phyloP scores from a whole-genome alignment of 2,888 invertebrate genomes.

The Seira musarum region DNA sequence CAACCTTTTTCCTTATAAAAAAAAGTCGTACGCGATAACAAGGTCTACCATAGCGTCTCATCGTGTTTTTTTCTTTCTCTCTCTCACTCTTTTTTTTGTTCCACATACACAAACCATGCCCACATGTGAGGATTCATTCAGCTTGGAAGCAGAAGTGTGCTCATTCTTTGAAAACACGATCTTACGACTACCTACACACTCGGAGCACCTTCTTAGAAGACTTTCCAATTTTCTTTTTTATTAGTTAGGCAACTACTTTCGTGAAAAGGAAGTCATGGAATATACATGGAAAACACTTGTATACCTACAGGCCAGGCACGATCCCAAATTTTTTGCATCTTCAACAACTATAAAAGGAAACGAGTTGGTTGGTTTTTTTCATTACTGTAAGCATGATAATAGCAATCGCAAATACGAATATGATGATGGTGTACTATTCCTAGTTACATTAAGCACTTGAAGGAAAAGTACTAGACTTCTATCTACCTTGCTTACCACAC shows the following conservation, averaged over 20 bases:
- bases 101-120: slow-evolving; percentile 12
- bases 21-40: no score
- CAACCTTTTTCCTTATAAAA: no score
- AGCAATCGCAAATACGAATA: no score
- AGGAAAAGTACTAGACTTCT: no score
- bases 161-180: background rate
- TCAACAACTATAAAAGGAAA: background rate
- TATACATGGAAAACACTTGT: background rate
- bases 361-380: background rate
- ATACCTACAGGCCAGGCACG: background rate
- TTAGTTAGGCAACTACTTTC: slow-evolving; percentile 36
- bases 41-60: slow-evolving; percentile 18
- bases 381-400: background rate
- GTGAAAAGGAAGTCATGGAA: slow-evolving; percentile 8
- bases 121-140: no score
- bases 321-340: background rate
- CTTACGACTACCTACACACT: background rate
- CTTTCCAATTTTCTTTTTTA: slow-evolving; percentile 51
- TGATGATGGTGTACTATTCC: background rate
- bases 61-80: slow-evolving; percentile 25
- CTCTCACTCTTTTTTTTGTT: background rate
- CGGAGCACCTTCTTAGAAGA: background rate
- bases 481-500: background rate
- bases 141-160: no score
- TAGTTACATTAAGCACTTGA: no score